Base-by-base conservation (phyloP, 1,140 invertebrate species). In the Drosophila chauvacae region DNA sequence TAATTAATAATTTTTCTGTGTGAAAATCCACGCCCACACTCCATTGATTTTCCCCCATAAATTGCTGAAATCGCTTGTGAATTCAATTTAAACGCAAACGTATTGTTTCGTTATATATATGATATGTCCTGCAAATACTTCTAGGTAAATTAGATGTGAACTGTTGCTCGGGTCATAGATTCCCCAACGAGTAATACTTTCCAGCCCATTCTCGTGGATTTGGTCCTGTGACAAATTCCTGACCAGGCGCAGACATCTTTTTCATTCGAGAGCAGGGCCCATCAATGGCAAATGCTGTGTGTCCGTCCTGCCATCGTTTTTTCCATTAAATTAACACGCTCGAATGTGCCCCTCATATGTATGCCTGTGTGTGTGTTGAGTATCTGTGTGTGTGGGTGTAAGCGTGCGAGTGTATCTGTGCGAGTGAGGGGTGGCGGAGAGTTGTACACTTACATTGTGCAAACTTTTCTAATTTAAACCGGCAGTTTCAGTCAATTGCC, bases 391-490 rank as follows among this genome's bases (percentile, higher is more conserved):
- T 18, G 41, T 55, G 57, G 66, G 26, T 28, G 16, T 3, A 23
- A 23, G 16, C 7, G 11, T 14, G 18, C 2, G 11, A 45, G 44
- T 7, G 44, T 47, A 47, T 47, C 45, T 47, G 45, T 16, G 45
- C n/a, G 18, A 16, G 48, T 13, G 3, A 20, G 33, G 33, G 35
- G 14, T 20, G 63, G 61, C 48, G 58, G 13, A 66, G 47, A 77
- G 63, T 82, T 82, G 80, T 85, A 77, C 74, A 77, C 71, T 74
- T 85, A 85, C 83, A 86, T 86, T 86, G 84, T 86, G 83, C 62
- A 86, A 87, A 87, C 83, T 87, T 87, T 87, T 87, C 83, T 87
- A 87, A 87, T 87, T 87, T 87, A 87, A 87, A 88, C 83, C 84
- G 83, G 83, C 83, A 87, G 83, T 87, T 87, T 88, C 83, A 87